Percentiles rank a stretch among this genome's conserved stretches.
These are phyloP conservation scores for Huso huso DNA, from an alignment of 2,797 vertebrate genomes.

Conservation along the genomic window DNA sequence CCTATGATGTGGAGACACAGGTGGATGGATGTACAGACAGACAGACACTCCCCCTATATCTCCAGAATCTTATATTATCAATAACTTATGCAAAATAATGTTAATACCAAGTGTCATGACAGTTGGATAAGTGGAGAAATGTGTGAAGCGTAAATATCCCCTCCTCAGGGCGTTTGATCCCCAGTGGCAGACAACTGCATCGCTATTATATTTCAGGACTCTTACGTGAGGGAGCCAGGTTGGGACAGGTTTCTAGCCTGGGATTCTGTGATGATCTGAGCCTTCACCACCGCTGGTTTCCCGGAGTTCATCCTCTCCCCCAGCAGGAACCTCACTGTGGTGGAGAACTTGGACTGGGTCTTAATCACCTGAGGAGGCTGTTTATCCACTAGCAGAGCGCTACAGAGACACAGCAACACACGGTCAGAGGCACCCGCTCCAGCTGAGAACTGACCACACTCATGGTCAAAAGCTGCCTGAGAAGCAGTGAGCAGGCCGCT, in stretches of 20 bases:
- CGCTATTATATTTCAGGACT: neutral
- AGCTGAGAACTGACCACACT: no score
- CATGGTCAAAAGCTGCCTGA: no score
- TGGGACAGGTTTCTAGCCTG: conserved; percentile 73
- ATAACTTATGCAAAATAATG: no score
- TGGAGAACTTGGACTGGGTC: conserved; percentile 95
- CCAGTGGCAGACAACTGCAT: neutral
- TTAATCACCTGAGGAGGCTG: conserved; percentile 95
- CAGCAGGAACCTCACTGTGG: conserved; percentile 78
- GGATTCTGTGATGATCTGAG: conserved; percentile 85
- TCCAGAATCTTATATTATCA: no score
- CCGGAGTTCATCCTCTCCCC: conserved; percentile 69
- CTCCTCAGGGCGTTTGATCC: conserved; percentile 14
- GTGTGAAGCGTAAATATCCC: conserved; percentile 1
- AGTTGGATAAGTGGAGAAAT: neutral
- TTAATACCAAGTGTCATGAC: neutral
- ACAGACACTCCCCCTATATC: no score
- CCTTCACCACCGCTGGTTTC: conserved; percentile 73
- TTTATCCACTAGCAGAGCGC: conserved; percentile 86
- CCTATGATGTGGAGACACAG: no score
- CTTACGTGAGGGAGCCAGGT: conserved; percentile 43
- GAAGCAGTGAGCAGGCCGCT: no score
- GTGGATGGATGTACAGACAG: no score
- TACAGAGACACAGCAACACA: conserved; percentile 29
- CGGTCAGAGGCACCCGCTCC: neutral